A percentile compares a stretch with the other conserved stretches of the same genome.
Evolutionary conservation across 2,888 invertebrate species (phyloP).

Genomic region (Drosophila parthenogenetica): DNA sequence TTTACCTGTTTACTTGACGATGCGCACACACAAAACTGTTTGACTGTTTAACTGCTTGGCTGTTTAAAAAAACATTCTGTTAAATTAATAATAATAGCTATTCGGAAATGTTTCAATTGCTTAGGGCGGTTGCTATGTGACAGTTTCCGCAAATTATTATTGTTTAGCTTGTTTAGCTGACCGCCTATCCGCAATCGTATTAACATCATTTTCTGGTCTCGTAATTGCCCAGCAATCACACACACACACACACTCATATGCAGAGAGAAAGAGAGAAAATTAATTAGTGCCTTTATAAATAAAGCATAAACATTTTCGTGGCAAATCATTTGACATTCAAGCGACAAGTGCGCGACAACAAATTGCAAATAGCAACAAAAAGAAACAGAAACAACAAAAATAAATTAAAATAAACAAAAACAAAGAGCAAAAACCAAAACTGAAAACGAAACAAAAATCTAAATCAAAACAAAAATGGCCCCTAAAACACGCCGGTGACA

Average conservation of each 20-base stretch:
- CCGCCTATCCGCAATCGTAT: conserved; percentile 61
- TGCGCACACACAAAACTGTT: too few species aligned
- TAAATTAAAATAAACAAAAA: conserved; percentile 25
- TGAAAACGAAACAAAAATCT: conserved; percentile 25
- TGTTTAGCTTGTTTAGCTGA: conserved; percentile 43
- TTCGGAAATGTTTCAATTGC: conserved; percentile 52
- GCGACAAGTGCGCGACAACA: conserved; percentile 45
- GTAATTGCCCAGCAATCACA: conserved; percentile 48
- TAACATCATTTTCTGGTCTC: conserved; percentile 61
- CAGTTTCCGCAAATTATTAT: conserved; percentile 76
- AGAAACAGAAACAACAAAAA: conserved; percentile 21
- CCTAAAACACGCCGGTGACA: conserved; percentile 51
- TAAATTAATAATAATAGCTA: conserved; percentile 65
- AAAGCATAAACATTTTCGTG: conserved; percentile 71
- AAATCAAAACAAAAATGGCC: conserved; percentile 46
- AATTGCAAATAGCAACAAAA: conserved; percentile 17
- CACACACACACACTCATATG: background rate
- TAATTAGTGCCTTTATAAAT: conserved; percentile 75
- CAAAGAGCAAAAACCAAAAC: conserved; percentile 26
- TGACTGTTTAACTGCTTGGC: conserved; percentile 3
- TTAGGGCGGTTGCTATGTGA: conserved; percentile 63
- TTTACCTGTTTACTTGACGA: conserved; percentile 2
- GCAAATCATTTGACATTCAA: conserved; percentile 77
- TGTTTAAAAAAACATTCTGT: conserved; percentile 28
- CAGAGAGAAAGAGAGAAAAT: conserved; percentile 55